Evolutionary conservation across 2,113 vertebrate species (phyloP).

Genomic region (Pedionomus torquatus): DNA sequence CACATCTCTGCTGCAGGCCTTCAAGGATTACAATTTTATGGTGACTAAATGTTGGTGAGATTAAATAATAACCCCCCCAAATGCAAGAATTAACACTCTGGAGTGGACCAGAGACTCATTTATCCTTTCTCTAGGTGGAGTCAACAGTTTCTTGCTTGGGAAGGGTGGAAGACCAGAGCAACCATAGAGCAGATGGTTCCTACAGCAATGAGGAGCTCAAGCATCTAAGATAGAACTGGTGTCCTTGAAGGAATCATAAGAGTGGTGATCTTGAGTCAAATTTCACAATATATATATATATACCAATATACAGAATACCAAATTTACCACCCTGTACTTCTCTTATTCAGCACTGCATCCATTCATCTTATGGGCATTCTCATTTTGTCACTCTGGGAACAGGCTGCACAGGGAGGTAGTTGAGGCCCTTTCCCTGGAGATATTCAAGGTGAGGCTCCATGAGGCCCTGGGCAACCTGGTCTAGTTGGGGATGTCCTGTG

Average conservation of each 20-base stretch:
- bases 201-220: not conserved
- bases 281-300: not conserved
- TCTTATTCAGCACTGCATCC: not conserved
- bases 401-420: too few relatives aligned
- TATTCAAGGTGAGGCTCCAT: too few relatives aligned
- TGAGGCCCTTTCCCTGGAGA: too few relatives aligned
- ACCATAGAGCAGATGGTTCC: rapidly evolving
- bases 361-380: not conserved
- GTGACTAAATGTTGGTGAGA: not conserved
- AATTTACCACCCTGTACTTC: not conserved
- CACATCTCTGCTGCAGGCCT: not conserved
- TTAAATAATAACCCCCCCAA: not conserved
- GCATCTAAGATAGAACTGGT: not conserved
- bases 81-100: not conserved
- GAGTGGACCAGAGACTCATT: not conserved
- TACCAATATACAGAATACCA: not conserved
- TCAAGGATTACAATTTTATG: not conserved
- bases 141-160: not conserved
- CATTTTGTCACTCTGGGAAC: too few relatives aligned
- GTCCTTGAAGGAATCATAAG: not conserved
- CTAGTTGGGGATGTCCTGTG: too few relatives aligned
- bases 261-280: not conserved
- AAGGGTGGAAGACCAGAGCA: not conserved
- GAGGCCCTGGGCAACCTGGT: too few relatives aligned
- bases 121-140: not conserved